Base-by-base conservation (phyloP, 2,797 vertebrate genomes). In the Gobionotothen gibberifrons region DNA sequence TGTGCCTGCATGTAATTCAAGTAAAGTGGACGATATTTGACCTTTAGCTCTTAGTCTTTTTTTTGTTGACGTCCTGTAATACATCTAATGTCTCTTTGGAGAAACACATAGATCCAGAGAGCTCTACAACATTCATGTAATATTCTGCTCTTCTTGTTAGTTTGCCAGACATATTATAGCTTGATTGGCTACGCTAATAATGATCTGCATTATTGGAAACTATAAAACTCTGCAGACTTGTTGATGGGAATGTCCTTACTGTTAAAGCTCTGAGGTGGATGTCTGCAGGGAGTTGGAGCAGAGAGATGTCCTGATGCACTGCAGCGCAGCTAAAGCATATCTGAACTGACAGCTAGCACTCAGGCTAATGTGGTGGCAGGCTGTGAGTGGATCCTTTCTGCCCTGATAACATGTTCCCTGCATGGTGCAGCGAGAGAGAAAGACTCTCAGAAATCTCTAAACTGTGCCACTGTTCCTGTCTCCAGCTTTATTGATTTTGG, bases 171-270 rank as follows among this genome's bases (percentile, higher is more conserved):
- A 92, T 89, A 93, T 92, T 93, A 91, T 94, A 94, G 95, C 94
- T 93, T 88, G 92, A 95, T 95, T 96, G 93, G 85, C 89, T 93
- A 46, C 19, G 49, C 22, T 90, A 86, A 92, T 95, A 96, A 96
- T 95, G 92, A 95, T 96, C 96, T 96, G 92, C 95, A 94, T 96
- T 96, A 96, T 90, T 82, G 94, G 92, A 93, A 95, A 94, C 92
- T 91, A 95, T 95, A 95, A 94, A 94, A 90, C 88, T 93, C 92
- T 89, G 91, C 89, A 93, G 93, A 92, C 91, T 92, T 91, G 92
- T 94, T 96, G 93, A 93, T 91, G 96, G 96, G 93, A 96, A 96
- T 97, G 96, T 95, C 92, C 93, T 94, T 96, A 95, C 96, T 95
- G 94, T 92, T 95, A 95, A 95, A 96, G 94, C 83, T 39, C 85